Percentiles rank a stretch among this genome's conserved stretches.
These are phyloP conservation scores for Bubo blakistoni DNA, from an alignment of 2,113 vertebrate species.

Conservation along the genomic window DNA sequence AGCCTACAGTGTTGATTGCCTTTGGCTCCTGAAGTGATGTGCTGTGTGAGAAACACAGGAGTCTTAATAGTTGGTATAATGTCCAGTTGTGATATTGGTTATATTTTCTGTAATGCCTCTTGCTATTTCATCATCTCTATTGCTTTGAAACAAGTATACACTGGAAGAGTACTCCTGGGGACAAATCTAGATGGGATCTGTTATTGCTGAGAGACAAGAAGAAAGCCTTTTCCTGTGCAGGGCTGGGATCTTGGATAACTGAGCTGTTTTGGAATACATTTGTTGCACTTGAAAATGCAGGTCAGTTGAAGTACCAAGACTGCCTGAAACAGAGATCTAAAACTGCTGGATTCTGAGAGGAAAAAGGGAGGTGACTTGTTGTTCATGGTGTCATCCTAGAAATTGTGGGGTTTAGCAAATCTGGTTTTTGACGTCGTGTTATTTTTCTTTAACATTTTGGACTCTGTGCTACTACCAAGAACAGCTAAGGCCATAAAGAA, in stretches of 20 bases:
- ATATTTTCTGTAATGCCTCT: neutral
- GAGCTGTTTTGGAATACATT: neutral
- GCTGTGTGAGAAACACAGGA: neutral
- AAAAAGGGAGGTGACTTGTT: neutral
- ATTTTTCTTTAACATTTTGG: neutral
- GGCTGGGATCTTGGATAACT: neutral
- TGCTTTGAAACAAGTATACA: neutral
- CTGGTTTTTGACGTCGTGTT: neutral
- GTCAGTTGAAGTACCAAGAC: neutral
- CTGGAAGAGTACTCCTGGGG: neutral
- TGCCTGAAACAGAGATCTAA: neutral
- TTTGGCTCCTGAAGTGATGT: neutral
- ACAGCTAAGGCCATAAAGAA: neutral
- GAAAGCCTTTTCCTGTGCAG: neutral
- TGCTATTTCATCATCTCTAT: neutral
- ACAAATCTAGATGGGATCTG: neutral
- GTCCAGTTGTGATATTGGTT: neutral
- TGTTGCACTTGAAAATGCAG: neutral
- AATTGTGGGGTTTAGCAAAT: fast-evolving
- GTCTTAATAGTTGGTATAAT: neutral
- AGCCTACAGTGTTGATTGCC: neutral
- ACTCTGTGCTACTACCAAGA: neutral
- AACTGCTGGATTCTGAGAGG: neutral
- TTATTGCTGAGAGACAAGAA: neutral
- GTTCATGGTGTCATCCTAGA: neutral